Base-by-base conservation (phyloP, 2,113 vertebrate species). In the Cheirogaleus medius region DNA sequence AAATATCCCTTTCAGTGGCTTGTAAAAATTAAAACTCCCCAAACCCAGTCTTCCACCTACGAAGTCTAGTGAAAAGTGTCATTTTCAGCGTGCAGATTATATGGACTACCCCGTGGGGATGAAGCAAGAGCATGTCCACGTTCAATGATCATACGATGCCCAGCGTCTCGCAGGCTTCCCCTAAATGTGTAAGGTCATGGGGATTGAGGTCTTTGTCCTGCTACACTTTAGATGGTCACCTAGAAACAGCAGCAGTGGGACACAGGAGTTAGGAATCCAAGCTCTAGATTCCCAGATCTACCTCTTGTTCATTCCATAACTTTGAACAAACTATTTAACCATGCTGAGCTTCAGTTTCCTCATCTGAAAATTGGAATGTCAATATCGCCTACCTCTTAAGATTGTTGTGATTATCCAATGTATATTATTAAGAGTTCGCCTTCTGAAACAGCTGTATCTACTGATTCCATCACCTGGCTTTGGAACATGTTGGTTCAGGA, bases 381-480 rank as follows among this genome's bases (percentile, higher is more conserved):
- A 34, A 7, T 0, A 1, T 2, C 9, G 15, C 2, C n/a, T 25
- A 13, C n/a, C 5, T 71, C 74, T 44, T 39, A 21, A 47, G 18
- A 21, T 3, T 0, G 12, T 5, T 8, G 11, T 49, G n/a, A 12
- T 17, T 13, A 44, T 1, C 39, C 27, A 17, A n/a, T n/a, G n/a
- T n/a, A n/a, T n/a, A 20, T 44, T 42, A 21, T 34, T 8, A 39
- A 25, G 76, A n/a, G 13, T 27, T 44, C 34, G 3, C 23, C 7
- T 32, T 81, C 47, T 8, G 5, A 77, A 42, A 47, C 37, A 39
- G 52, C 56, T 27, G 0, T 25, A 23, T 56, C 32, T 42, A 49
- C 52, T 32, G 58, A 34, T 8, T 23, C 25, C 5, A 64, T 23
- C 5, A 12, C 69, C 54, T n/a, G 13, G 21, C 21, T 85, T 69